Base-by-base conservation (phyloP, 2,113 vertebrate genomes). In the Oenanthe oenanthe region DNA sequence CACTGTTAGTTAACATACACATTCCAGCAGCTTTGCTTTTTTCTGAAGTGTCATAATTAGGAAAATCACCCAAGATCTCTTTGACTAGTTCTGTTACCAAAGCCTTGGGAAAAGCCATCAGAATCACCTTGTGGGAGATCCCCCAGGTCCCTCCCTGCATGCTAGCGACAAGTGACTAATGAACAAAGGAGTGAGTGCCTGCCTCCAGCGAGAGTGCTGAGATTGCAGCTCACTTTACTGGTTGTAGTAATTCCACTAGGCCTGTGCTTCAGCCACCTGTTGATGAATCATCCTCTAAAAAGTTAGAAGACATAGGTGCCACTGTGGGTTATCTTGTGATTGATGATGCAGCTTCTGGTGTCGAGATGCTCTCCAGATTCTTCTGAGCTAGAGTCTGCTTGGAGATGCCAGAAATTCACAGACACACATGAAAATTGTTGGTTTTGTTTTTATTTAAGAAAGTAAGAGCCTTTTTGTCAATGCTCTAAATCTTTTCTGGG, bases 281-380 rank as follows among this genome's bases (percentile, higher is more conserved):
- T 95, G 81, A 61, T 78, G 73, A 87, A 82, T 91, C 75, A 51
- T 75, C 53, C 45, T 75, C 77, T 94, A 25, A 63, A 93, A 89
- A 81, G 57, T 48, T 13, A 51, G 80, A 87, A 85, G 38, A 28
- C 5, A 0, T 45, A 38, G 51, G 18, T 67, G 83, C 31, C 32
- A 4, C 45, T 32, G 26, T 32, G 65, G 15, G 47, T 92, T 81
- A 21, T 57, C 45, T 71, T 72, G 66, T 68, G 65, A 61, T 65
- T 79, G 74, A 63, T 68, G 56, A 68, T 68, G 42, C 36, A 57
- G 25, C 78, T 77, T 71, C 31, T 74, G 45, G 25, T 71, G 36
- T 51, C 0, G 0, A 28, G 65, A 20, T 77, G 31, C 14, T 75
- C 53, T 70, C 70, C 40, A 17, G 31, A 8, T 76, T 88, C 62